Evolutionary conservation across 2,113 vertebrate genomes (phyloP), one percentile per base, ranked within the genome.

Genomic region (Cyrtonyx montezumae): DNA sequence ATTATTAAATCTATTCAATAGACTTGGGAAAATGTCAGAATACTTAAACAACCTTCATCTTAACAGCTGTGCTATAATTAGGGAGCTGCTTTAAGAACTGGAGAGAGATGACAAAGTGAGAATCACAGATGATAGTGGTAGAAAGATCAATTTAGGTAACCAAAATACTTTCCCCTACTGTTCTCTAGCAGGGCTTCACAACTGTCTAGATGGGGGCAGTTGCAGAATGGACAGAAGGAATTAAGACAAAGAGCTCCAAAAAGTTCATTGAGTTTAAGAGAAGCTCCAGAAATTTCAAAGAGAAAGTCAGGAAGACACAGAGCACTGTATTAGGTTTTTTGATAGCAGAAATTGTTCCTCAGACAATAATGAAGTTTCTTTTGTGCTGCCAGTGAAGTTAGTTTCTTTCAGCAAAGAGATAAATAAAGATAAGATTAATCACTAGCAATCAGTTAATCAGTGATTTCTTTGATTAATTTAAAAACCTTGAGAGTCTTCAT

Each of bases 1-100:
- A 70, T 89, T 74, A 63, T 78, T 14, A 51, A 55, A 59, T 77
- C 59, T 89, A 3, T 93, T 95, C 88, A 42, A n/a, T 37, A 84
- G 77, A 10, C 74, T 92, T 83, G 78, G 76, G 66, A 87, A 93
- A 77, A 85, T 81, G 84, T 90, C 86, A 88, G 92, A 93, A 82
- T 43, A 13, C 37, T 70, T 74, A 10, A 51, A 32, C 79, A 85
- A 59, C 77, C 53, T 34, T 13, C 71, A 90, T 53, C 51, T 63
- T 58, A 77, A 9, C 59, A 67, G 42, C 70, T 49, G 14, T n/a
- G 84, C 89, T 93, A 61, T 90, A 69, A 28, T 65, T 25, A 53
- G 81, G 42, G 55, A 63, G 55, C 28, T 78, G 48, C 63, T 89
- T 2, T 76, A 63, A 37, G 70, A 43, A 4, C 1, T 76, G 37